Evolutionary conservation across 2,113 vertebrate species (phyloP).

Genomic region (Sisor rabdophorus): DNA sequence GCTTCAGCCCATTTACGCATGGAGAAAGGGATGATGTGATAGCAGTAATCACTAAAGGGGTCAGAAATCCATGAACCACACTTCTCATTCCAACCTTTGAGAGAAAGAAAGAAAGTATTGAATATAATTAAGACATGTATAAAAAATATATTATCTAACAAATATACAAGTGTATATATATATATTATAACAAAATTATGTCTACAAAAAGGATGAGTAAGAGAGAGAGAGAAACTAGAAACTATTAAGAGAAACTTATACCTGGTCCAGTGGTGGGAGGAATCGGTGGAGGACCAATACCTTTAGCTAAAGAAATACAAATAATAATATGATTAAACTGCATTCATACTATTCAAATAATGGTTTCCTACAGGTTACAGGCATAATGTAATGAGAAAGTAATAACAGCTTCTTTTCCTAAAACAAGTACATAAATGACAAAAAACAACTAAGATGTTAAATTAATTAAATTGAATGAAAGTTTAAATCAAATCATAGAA

Average conservation of each 20-base stretch:
- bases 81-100: conserved; percentile 70
- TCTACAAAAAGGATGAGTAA: not conserved
- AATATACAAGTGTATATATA: too few relatives aligned
- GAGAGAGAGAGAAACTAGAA: not conserved
- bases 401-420: too few relatives aligned
- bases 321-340: not conserved
- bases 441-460: too few relatives aligned
- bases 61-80: conserved; percentile 69
- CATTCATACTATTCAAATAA: too few relatives aligned
- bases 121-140: too few relatives aligned
- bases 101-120: not conserved
- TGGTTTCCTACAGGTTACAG: too few relatives aligned
- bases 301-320: conserved; percentile 56
- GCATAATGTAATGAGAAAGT: too few relatives aligned
- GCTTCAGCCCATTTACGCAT: conserved; percentile 69
- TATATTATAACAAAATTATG: too few relatives aligned
- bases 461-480: too few relatives aligned
- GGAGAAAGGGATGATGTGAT: conserved; percentile 66
- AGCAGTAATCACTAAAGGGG: conserved; percentile 73
- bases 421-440: too few relatives aligned
- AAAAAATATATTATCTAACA: too few relatives aligned
- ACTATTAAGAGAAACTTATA: conserved; percentile 40
- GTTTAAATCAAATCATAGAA: too few relatives aligned
- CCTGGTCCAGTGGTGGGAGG: conserved; percentile 73
- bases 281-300: conserved; percentile 64